Evolutionary conservation across 2,113 vertebrate genomes (phyloP).

Genomic region (Coregonus clupeaformis): DNA sequence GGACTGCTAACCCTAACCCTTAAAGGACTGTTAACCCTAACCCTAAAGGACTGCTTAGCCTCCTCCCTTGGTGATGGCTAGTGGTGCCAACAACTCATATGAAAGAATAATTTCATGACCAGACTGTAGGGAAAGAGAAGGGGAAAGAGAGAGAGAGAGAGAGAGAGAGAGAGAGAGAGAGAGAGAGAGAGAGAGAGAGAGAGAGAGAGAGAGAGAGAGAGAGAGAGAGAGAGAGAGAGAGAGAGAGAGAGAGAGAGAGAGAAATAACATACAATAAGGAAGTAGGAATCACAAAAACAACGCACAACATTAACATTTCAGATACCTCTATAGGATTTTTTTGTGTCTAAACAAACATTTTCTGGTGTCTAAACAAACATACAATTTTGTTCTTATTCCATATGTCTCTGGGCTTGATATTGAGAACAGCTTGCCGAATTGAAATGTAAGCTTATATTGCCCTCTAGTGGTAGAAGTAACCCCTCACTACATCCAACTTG

Average conservation of each 20-base stretch:
- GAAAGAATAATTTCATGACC: too few species aligned
- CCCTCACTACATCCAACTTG: not conserved
- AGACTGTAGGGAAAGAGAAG: not conserved
- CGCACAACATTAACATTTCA: not conserved
- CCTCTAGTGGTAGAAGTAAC: not conserved
- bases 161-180: not conserved
- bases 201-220: not conserved
- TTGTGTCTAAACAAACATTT: not conserved
- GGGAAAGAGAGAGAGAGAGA: constrained; percentile 6
- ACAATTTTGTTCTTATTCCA: not conserved
- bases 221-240: not conserved
- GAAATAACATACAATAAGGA: too few species aligned
- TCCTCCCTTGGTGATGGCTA: too few species aligned
- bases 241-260: not conserved
- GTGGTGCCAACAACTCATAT: too few species aligned
- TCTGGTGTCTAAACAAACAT: not conserved
- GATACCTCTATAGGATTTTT: not conserved
- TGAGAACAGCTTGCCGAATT: not conserved
- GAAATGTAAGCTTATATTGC: not conserved
- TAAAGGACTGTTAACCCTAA: too few species aligned
- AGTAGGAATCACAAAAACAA: not conserved
- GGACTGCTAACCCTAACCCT: too few species aligned
- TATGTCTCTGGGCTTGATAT: not conserved
- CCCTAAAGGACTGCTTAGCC: too few species aligned
- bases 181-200: not conserved